A percentile compares a stretch with the other conserved stretches of the same genome.
These are phyloP conservation scores for Aradophagus sp. DNA, from an alignment of 1,140 invertebrate species.

Conservation along the genomic window DNA sequence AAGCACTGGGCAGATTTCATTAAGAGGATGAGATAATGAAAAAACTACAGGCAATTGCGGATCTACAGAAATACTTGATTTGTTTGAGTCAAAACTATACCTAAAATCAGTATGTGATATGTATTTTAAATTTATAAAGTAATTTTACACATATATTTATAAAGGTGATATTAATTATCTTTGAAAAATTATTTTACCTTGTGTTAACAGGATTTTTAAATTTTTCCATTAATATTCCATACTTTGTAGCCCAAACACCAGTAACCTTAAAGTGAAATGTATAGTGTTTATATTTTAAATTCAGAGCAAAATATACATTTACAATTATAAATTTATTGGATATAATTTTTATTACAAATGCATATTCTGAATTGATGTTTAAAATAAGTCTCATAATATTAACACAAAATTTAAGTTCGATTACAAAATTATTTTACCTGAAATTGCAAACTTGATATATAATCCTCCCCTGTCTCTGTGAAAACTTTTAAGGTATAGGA, in stretches of 20 bases:
- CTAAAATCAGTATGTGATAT: too few species aligned
- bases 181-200: slow-evolving; percentile 37
- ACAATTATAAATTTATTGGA: too few species aligned
- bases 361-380: too few species aligned
- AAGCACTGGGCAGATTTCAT: slow-evolving; percentile 90
- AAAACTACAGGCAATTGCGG: slow-evolving; percentile 75
- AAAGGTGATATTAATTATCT: too few species aligned
- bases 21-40: slow-evolving; percentile 89
- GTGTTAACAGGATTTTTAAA: slow-evolving; percentile 54
- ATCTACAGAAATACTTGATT: slow-evolving; percentile 59
- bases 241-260: slow-evolving; percentile 84
- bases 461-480: slow-evolving; percentile 87
- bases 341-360: too few species aligned
- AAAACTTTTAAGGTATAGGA: slow-evolving; percentile 86
- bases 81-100: slow-evolving; percentile 62
- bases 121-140: too few species aligned
- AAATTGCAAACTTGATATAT: slow-evolving; percentile 87
- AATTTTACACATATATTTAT: too few species aligned
- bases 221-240: slow-evolving; percentile 86
- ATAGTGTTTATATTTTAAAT: too few species aligned
- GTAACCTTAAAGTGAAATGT: slow-evolving; percentile 71
- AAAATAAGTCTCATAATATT: too few species aligned
- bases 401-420: too few species aligned
- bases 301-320: too few species aligned
- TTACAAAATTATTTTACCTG: slow-evolving; percentile 80